These are phyloP conservation scores for Coracopsis vasa DNA, from an alignment of 2,113 vertebrate species.

Conservation along the genomic window DNA sequence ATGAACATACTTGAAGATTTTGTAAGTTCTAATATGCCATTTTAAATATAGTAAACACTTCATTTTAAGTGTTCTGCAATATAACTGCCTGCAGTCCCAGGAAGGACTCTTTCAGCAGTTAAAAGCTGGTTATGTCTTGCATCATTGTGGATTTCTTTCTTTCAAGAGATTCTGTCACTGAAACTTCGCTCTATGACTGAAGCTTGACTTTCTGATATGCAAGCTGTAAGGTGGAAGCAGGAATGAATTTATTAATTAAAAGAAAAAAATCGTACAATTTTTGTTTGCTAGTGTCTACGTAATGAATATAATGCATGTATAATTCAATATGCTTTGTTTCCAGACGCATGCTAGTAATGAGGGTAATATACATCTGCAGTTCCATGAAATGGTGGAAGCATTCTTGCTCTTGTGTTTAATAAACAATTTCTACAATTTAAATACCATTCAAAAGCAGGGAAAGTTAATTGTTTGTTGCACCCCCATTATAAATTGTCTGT, in stretches of 20 bases:
- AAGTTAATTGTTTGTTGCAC: constrained; percentile 78
- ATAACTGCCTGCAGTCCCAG: background rate
- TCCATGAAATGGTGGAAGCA: background rate
- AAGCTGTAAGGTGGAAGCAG: background rate
- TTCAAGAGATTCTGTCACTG: background rate
- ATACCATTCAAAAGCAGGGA: constrained; percentile 55
- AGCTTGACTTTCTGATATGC: background rate
- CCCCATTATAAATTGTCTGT: constrained; percentile 58
- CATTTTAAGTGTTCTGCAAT: background rate
- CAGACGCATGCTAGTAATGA: background rate
- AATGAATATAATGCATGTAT: background rate
- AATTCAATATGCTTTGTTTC: background rate
- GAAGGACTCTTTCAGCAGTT: background rate
- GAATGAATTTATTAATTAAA: background rate
- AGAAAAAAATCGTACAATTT: background rate
- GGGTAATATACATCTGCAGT: background rate
- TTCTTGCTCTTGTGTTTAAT: background rate
- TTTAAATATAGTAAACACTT: background rate
- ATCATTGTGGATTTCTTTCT: background rate
- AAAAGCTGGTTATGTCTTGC: background rate
- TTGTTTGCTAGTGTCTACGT: background rate
- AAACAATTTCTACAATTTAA: background rate
- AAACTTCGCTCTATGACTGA: background rate
- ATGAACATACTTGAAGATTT: background rate
- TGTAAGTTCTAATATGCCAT: background rate